Evolutionary conservation across 2,888 invertebrate species (phyloP).

Genomic region (Acanthoscelides obtectus): DNA sequence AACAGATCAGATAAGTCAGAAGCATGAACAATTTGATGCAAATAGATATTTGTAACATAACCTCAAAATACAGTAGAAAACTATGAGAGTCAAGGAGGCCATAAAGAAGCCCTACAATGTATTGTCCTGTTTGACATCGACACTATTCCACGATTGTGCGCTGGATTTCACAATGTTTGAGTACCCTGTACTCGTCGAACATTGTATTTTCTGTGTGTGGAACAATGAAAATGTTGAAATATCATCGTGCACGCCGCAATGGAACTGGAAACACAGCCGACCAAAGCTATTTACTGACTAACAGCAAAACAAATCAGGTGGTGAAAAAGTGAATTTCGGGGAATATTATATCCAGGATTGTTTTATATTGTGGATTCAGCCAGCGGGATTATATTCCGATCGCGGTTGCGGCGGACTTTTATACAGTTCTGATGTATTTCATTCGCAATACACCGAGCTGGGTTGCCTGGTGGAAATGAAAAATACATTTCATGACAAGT

Average conservation of each 20-base stretch:
- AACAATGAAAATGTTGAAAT: background rate
- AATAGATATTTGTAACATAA: too few species aligned
- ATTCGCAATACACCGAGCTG: background rate
- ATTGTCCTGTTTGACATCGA: too few species aligned
- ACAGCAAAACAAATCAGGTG: background rate
- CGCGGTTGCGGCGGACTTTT: background rate
- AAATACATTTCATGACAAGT: background rate
- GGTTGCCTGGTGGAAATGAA: background rate
- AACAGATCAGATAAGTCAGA: too few species aligned
- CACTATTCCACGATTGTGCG: too few species aligned
- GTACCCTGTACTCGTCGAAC: too few species aligned
- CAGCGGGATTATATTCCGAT: background rate
- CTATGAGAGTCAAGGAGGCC: too few species aligned
- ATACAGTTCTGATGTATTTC: background rate
- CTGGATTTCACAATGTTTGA: too few species aligned
- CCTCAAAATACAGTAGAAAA: too few species aligned
- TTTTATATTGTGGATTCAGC: background rate
- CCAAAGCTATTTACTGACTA: background rate
- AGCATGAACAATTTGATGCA: too few species aligned
- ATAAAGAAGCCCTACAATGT: too few species aligned
- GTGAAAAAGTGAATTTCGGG: background rate
- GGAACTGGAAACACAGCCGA: background rate
- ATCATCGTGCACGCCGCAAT: background rate
- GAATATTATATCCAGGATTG: background rate
- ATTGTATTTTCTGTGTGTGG: too few species aligned